Evolutionary conservation across 2,888 invertebrate species (phyloP).

Genomic region (Chrysotoxum bicinctum): DNA sequence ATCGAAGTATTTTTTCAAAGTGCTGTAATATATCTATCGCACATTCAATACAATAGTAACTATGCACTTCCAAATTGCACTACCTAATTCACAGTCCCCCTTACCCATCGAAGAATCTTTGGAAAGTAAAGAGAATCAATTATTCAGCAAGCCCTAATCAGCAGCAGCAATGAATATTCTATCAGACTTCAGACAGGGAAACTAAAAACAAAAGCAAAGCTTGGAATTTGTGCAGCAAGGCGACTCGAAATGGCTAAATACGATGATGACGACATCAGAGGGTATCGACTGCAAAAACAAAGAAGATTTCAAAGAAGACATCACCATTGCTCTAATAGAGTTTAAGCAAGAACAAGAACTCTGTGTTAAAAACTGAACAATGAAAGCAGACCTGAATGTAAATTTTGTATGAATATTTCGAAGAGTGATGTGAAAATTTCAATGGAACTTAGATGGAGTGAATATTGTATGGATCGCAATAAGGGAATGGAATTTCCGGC

Average conservation of each 20-base stretch:
- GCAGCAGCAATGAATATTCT: neutral
- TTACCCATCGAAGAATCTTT: neutral
- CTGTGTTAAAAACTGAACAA: constrained; percentile 24
- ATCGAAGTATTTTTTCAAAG: neutral
- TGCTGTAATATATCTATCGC: neutral
- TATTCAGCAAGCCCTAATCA: constrained; percentile 55
- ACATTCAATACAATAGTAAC: neutral
- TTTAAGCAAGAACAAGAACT: too few species aligned
- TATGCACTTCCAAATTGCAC: neutral
- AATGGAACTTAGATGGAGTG: constrained; percentile 56
- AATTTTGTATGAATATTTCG: constrained; percentile 64
- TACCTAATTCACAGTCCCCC: too few species aligned
- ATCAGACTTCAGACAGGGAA: too few species aligned
- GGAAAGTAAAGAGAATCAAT: constrained; percentile 27
- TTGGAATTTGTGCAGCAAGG: neutral
- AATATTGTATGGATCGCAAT: constrained; percentile 59
- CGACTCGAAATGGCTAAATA: neutral
- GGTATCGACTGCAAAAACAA: constrained; percentile 5
- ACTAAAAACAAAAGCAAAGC: neutral
- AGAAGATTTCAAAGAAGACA: constrained; percentile 30
- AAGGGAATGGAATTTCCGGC: constrained; percentile 58
- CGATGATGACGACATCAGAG: neutral
- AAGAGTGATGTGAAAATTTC: constrained; percentile 66
- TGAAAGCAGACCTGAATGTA: constrained; percentile 50
- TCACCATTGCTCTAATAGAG: constrained; percentile 38